Conservation (phyloP, 2,888 invertebrate species). For the Melitaea athalia region DNA sequence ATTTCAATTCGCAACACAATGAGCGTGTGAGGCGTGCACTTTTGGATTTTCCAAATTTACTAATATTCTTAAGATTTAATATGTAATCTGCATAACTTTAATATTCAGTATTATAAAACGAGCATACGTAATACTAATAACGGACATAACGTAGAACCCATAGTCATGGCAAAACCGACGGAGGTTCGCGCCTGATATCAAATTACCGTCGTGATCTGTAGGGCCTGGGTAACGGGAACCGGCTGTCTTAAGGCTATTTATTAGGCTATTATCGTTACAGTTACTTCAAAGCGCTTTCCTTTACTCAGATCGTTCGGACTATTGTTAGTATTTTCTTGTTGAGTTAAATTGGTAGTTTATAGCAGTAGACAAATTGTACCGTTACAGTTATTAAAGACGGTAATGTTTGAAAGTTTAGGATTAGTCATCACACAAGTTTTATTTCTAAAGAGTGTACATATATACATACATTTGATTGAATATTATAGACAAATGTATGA, state of each 20-base stretch:
- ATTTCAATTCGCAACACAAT: no score
- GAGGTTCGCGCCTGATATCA: slow-evolving; percentile 34
- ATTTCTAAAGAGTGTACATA: no score
- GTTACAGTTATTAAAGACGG: not conserved
- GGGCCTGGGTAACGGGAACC: slow-evolving; percentile 48
- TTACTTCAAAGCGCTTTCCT: slow-evolving; percentile 26
- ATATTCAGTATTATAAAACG: not conserved
- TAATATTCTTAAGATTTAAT: no score
- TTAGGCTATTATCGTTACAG: slow-evolving; percentile 35
- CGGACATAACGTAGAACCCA: not conserved
- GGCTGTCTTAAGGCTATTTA: slow-evolving; percentile 34
- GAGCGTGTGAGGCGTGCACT: no score
- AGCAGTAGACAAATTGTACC: slow-evolving; percentile 1
- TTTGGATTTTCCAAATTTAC: no score
- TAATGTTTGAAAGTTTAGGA: not conserved
- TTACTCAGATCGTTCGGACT: slow-evolving; percentile 6
- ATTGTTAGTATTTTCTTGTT: slow-evolving; percentile 9
- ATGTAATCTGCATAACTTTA: not conserved
- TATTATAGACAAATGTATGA: no score
- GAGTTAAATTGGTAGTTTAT: not conserved
- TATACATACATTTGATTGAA: no score
- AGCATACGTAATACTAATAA: not conserved
- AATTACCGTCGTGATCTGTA: slow-evolving; percentile 50
- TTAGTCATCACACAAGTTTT: not conserved
- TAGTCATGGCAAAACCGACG: slow-evolving; percentile 15